Evolutionary conservation across 2,888 invertebrate species (phyloP).

Genomic region (Scotopteryx bipunctaria): DNA sequence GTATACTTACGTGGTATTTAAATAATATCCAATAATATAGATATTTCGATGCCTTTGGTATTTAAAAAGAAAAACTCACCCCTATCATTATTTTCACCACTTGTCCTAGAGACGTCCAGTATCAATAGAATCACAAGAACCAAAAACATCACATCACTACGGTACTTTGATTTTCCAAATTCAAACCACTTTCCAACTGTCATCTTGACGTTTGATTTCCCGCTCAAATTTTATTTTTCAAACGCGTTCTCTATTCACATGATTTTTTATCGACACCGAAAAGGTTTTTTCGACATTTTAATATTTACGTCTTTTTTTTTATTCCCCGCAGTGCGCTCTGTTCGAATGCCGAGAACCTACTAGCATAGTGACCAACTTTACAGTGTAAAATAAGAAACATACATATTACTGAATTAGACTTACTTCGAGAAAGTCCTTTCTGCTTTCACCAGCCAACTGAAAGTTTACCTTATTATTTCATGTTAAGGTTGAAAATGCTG

Average conservation of each 20-base stretch:
- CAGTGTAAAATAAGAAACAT: slow-evolving; percentile 81
- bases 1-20: too few species aligned
- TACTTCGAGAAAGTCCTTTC: slow-evolving; percentile 53
- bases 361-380: slow-evolving; percentile 82
- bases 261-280: slow-evolving; percentile 52
- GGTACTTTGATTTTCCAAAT: slow-evolving; percentile 54
- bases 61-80: slow-evolving; percentile 50
- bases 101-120: slow-evolving; percentile 61
- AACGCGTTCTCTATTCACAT: slow-evolving; percentile 48
- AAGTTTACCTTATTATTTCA: slow-evolving; percentile 29
- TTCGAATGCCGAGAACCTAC: slow-evolving; percentile 68
- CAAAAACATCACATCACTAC: slow-evolving; percentile 74
- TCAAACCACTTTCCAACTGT: slow-evolving; percentile 71
- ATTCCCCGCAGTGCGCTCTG: slow-evolving; percentile 49
- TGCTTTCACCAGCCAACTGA: slow-evolving; percentile 42
- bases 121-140: slow-evolving; percentile 65
- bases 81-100: slow-evolving; percentile 60
- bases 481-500: slow-evolving; percentile 29
- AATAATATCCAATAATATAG: too few species aligned
- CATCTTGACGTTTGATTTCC: slow-evolving; percentile 67
- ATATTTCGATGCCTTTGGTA: not conserved
- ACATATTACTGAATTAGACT: slow-evolving; percentile 65
- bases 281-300: slow-evolving; percentile 68
- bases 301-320: slow-evolving; percentile 36
- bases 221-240: slow-evolving; percentile 52